Base-by-base conservation (phyloP, 2,888 invertebrate species). In the Aleiodes leptofemur region DNA sequence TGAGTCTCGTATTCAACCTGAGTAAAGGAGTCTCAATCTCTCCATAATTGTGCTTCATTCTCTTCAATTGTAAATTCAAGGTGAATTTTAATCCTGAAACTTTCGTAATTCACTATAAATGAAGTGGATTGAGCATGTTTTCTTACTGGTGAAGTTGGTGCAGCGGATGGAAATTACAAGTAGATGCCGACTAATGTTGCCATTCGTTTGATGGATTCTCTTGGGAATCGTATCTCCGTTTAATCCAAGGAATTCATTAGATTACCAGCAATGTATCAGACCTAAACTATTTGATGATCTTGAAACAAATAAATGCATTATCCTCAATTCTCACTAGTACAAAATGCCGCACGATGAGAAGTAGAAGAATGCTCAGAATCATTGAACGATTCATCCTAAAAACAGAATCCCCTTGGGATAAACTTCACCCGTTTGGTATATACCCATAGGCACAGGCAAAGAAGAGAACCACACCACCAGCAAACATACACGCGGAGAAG, bases 401-500 rank as follows among this genome's bases (percentile, higher is more conserved):
- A 9, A 13, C 64, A 48, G 48, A 64, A 43, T 48, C 8, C 48
- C 64, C 13, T 23, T 0, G 16, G 64, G 38, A 64, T 64, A 43
- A 64, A 43, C 64, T 64, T 43, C 43, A 64, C 64, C 8, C 43
- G 38, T 59, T 34, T 59, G 59, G 59, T 59, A 14, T 59, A 59
- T 29, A 59, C 59, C 34, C 38, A 64, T 34, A 61, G 61, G 64
- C 64, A 64, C 5, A 9, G 64, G 64, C 48, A 16, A 34, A 43
- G 64, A 48, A 48, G 23, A 64, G 64, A 64, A 64, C 64, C 64
- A 43, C 48, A 64, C 64, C 64, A 43, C 48, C 64, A 64, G 64
- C 64, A 64, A 64, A 64, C 64, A 64, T 48, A 64, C 43, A 64
- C 23, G 64, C 48, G 14, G 23, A 43, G 64, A 48, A 69, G 69